Percentiles rank a stretch among this genome's conserved stretches.
Conservation (phyloP, 2,797 vertebrate species). For the Thunnus albacares region DNA sequence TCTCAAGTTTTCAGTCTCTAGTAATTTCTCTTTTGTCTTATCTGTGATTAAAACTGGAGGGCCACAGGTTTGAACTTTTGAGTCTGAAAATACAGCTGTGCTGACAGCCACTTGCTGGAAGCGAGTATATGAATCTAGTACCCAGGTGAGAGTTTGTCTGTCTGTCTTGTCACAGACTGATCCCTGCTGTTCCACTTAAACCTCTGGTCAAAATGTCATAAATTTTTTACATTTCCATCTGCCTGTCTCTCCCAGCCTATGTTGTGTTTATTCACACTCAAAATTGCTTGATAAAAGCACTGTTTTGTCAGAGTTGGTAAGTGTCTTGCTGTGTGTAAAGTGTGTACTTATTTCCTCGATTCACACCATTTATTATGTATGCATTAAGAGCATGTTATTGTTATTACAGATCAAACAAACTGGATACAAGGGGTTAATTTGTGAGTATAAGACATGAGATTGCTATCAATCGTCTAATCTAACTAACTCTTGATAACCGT, state of each 20-base stretch:
- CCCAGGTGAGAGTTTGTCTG: conserved; percentile 32
- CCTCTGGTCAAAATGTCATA: conserved; percentile 40
- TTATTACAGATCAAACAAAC: too few relatives aligned
- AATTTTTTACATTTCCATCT: conserved; percentile 46
- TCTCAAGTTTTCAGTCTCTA: conserved; percentile 8
- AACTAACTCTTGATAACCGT: too few relatives aligned
- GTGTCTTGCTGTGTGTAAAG: too few relatives aligned
- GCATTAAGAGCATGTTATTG: too few relatives aligned
- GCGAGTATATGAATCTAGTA: not conserved
- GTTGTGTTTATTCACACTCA: not conserved
- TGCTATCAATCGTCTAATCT: too few relatives aligned
- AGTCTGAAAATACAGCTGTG: conserved; percentile 18
- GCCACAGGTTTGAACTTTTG: conserved; percentile 3
- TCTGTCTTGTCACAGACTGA: conserved; percentile 12
- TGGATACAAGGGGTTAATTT: too few relatives aligned
- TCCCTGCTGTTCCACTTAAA: conserved; percentile 15
- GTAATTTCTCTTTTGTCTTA: conserved; percentile 35
- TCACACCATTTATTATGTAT: too few relatives aligned
- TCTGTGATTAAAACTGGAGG: conserved; percentile 35
- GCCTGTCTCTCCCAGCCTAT: not conserved
- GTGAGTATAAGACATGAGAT: too few relatives aligned
- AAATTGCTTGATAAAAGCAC: conserved; percentile 1
- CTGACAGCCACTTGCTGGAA: conserved; percentile 16
- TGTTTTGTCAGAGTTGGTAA: not conserved
- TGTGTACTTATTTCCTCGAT: too few relatives aligned